These are phyloP conservation scores for Pseudorectes ferrugineus DNA, from an alignment of 2,113 vertebrate species.

Conservation along the genomic window DNA sequence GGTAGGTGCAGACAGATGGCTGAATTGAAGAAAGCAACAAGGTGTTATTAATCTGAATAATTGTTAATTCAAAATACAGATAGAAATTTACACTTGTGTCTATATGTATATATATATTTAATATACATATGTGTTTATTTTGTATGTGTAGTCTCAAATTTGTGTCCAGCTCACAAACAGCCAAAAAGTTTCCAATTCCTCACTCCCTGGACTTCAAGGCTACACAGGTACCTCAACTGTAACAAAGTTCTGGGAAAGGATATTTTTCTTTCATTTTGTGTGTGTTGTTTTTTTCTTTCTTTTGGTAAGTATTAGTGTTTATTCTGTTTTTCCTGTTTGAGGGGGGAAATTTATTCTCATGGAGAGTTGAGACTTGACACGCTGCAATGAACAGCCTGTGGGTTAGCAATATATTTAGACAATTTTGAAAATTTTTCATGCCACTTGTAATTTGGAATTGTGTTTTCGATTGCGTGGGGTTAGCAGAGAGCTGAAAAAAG, in stretches of 20 bases:
- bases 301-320: background rate
- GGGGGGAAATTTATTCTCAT: background rate
- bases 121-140: background rate
- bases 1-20: background rate
- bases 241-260: background rate
- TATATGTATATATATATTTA: background rate
- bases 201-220: background rate
- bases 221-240: background rate
- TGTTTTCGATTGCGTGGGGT: background rate
- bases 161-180: background rate
- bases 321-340: background rate
- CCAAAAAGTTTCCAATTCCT: background rate
- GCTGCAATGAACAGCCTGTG: background rate
- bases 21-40: background rate
- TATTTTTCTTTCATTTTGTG: background rate
- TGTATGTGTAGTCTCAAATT: background rate
- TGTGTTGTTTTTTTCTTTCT: background rate
- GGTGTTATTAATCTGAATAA: background rate
- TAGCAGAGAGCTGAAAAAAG: background rate
- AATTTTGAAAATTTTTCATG: background rate
- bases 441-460: background rate
- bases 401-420: background rate
- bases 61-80: background rate
- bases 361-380: background rate
- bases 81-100: background rate